Evolutionary conservation across 2,113 vertebrate species (phyloP), one percentile per base, ranked within the genome.

Genomic region (Geothlypis trichas): DNA sequence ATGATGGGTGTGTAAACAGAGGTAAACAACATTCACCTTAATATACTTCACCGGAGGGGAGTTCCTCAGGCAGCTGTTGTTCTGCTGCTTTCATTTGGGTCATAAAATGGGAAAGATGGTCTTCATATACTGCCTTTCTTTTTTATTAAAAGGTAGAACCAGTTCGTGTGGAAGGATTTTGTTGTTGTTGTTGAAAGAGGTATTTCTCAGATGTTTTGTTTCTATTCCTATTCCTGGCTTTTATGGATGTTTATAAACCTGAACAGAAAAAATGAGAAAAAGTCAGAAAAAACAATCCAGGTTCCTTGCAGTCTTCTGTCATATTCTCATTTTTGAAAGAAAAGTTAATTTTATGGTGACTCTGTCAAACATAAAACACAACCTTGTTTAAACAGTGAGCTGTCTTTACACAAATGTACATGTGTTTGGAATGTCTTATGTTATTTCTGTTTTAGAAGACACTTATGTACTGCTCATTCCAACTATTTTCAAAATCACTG

Each of bases 11-110:
- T 92, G 72, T 95, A 90, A 95, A 90, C 63, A 74, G 54, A 80
- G 93, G 68, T 80, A 89, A 97, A 93, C 72, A 95, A 66, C 76
- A 71, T 93, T 95, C 86, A 92, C 90, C 68, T 88, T 66, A 63
- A 26, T 93, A 95, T 59, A 67, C 55, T 93, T 94, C 76, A 86
- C 76, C 35, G 42, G 83, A 62, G 51, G 42, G 59, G 55, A 52
- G 79, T 74, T 96, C 75, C 35, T 88, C 37, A 22, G 79, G 73
- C 83, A 67, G 75, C 39, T 2, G 14, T 79, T 86, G 55, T 91
- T 94, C 46, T 88, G 20, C 66, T 69, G 54, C 63, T 69, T 92
- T 91, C 7, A 0, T 94, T 82, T 82, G 73, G n/a, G 44, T 73
- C 30, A 30, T 82, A 24, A 69, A 69, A 51, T 2, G 18, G 54